A percentile compares a stretch with the other conserved stretches of the same genome.
phyloP scores from a whole-genome alignment of 2,113 vertebrate genomes.

The Nematolebias whitei region DNA sequence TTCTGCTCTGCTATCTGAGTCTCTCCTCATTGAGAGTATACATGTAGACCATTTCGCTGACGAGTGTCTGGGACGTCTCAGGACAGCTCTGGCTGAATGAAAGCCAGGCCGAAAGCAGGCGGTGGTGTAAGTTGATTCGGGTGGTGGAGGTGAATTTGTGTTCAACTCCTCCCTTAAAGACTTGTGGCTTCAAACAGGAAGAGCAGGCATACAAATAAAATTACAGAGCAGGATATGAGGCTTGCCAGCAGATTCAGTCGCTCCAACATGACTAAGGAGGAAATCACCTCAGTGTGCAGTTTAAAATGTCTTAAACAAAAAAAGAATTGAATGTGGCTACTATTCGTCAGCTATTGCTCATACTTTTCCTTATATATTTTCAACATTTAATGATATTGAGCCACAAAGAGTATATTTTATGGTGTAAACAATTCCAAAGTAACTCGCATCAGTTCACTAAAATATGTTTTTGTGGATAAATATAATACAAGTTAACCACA shows the following conservation, averaged over 20 bases:
- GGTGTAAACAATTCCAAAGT: slow-evolving; percentile 18
- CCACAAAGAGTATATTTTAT: slow-evolving; percentile 18
- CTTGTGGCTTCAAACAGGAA: slow-evolving; percentile 48
- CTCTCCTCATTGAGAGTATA: slow-evolving; percentile 56
- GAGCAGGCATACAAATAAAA: slow-evolving; percentile 37
- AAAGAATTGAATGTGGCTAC: slow-evolving; percentile 2
- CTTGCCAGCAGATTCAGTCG: slow-evolving; percentile 50
- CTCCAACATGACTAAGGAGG: slow-evolving; percentile 54
- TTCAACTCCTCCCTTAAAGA: slow-evolving; percentile 34
- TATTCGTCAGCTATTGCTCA: slow-evolving; percentile 22
- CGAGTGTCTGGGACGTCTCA: slow-evolving; percentile 50
- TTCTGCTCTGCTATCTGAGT: slow-evolving; percentile 33
- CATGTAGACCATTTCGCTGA: slow-evolving; percentile 35
- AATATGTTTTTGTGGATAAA: slow-evolving; percentile 4
- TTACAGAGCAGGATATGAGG: slow-evolving; percentile 18
- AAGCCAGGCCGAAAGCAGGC: slow-evolving; percentile 31
- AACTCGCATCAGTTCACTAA: slow-evolving; percentile 9
- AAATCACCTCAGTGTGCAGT: slow-evolving; percentile 58
- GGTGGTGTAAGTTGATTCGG: slow-evolving; percentile 1
- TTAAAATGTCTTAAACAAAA: slow-evolving; percentile 8
- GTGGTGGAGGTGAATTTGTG: slow-evolving; percentile 22
- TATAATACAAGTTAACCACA: slow-evolving; percentile 24
- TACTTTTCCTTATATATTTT: slow-evolving; percentile 7
- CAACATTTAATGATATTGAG: slow-evolving; percentile 10
- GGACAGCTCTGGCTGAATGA: slow-evolving; percentile 52